phyloP scores from a whole-genome alignment of 2,113 vertebrate species.

The Grantiella picta region DNA sequence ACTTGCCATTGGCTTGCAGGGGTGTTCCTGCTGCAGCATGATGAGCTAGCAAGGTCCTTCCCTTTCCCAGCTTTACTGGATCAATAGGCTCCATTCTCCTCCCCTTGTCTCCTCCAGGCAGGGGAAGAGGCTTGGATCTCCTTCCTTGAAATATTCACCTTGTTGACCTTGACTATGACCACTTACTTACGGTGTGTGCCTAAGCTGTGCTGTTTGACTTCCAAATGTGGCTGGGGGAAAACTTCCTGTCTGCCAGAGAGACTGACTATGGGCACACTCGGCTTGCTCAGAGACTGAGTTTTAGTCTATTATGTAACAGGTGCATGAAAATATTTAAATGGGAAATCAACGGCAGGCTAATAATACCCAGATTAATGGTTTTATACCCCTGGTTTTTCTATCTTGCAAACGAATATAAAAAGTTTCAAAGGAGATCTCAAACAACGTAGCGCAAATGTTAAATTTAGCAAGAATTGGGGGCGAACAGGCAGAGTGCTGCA shows the following conservation, averaged over 20 bases:
- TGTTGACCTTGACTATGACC: neutral
- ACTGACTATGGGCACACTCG: accelerated
- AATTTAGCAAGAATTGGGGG: neutral
- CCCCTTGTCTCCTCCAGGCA: neutral
- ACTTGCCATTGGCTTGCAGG: accelerated
- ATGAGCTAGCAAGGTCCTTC: neutral
- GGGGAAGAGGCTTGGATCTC: neutral
- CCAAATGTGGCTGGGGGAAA: accelerated
- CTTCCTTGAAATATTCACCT: neutral
- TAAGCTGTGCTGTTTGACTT: neutral
- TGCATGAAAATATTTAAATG: neutral
- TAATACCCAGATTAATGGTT: neutral
- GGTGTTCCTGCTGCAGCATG: neutral
- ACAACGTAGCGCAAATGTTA: neutral
- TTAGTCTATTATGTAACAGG: neutral
- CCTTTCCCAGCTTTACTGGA: neutral
- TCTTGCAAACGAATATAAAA: neutral
- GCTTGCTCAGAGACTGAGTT: neutral
- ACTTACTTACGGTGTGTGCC: neutral
- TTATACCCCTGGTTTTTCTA: neutral
- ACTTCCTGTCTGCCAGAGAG: accelerated
- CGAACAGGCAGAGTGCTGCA: neutral
- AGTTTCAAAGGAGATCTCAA: neutral
- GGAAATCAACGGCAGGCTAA: neutral
- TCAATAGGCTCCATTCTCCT: neutral